These are phyloP conservation scores for Nudaria mundana DNA, from an alignment of 2,888 invertebrate species.

Conservation along the genomic window DNA sequence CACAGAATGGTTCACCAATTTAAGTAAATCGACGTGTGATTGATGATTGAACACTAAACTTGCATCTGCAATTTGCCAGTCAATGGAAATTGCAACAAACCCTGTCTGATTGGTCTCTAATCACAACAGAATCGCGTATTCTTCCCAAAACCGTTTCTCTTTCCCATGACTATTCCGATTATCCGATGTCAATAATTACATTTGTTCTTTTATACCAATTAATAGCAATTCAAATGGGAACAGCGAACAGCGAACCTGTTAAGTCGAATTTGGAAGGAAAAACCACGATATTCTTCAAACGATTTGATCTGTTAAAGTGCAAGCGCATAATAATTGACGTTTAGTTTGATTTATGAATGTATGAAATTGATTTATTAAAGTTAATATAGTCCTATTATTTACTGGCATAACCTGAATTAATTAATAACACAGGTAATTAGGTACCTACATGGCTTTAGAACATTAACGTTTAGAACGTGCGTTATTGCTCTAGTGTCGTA, in stretches of 20 bases:
- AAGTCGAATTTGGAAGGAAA: constrained; percentile 56
- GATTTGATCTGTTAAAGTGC: constrained; percentile 56
- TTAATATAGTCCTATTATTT: constrained; percentile 60
- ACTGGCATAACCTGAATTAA: no score
- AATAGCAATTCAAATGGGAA: constrained; percentile 60
- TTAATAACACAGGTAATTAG: no score
- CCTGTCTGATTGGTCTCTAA: constrained; percentile 70
- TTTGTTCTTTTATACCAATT: constrained; percentile 64
- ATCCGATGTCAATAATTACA: constrained; percentile 60
- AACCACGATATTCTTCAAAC: constrained; percentile 64
- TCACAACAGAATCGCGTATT: constrained; percentile 47
- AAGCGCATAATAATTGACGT: constrained; percentile 41
- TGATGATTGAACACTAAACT: constrained; percentile 60
- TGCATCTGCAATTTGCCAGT: constrained; percentile 71
- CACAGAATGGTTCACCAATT: constrained; percentile 28
- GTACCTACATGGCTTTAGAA: constrained; percentile 30
- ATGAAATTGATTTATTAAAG: constrained; percentile 56
- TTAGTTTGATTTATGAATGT: constrained; percentile 53
- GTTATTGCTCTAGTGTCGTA: no score
- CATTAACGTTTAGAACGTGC: no score
- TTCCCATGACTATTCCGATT: constrained; percentile 74
- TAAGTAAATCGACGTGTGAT: constrained; percentile 50
- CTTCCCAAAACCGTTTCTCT: constrained; percentile 47
- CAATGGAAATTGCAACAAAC: constrained; percentile 76
- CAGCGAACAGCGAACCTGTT: no score